A percentile compares a stretch with the other conserved stretches of the same genome.
These are phyloP conservation scores for Drosophila jambulina DNA, from an alignment of 1,140 invertebrate species.

Conservation along the genomic window DNA sequence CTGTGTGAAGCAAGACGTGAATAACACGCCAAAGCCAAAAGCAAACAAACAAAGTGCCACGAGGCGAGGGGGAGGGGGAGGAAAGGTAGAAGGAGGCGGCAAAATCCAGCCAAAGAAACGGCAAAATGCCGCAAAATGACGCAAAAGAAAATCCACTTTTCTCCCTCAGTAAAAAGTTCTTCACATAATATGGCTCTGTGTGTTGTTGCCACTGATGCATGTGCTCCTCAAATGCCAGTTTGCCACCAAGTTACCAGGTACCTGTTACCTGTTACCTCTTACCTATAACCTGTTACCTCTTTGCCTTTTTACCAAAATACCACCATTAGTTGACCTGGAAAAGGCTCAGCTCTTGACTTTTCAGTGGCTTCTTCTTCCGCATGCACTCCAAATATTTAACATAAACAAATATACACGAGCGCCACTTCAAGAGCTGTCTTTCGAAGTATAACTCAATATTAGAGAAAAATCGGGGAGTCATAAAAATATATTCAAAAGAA, in stretches of 20 bases:
- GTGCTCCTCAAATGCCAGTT: slow-evolving; percentile 18
- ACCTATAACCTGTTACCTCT: slow-evolving; percentile 27
- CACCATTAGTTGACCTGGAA: slow-evolving; percentile 78
- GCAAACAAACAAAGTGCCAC: slow-evolving; percentile 52
- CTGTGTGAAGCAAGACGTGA: slow-evolving; percentile 69
- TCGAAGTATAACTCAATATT: neutral
- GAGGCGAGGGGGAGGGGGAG: neutral
- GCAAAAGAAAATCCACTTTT: slow-evolving; percentile 78
- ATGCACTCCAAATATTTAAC: slow-evolving; percentile 73
- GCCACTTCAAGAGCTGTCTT: slow-evolving; percentile 49
- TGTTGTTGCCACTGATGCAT: slow-evolving; percentile 46
- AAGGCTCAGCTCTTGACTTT: slow-evolving; percentile 24
- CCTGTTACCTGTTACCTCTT: neutral
- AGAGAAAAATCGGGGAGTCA: neutral
- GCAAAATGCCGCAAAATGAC: slow-evolving; percentile 75
- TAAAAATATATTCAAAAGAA: neutral
- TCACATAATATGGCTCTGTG: slow-evolving; percentile 46
- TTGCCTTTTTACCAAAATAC: slow-evolving; percentile 58
- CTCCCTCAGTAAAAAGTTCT: slow-evolving; percentile 62
- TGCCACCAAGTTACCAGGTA: slow-evolving; percentile 3
- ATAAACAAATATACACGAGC: slow-evolving; percentile 73
- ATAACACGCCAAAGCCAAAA: slow-evolving; percentile 64
- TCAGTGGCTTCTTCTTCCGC: slow-evolving; percentile 52
- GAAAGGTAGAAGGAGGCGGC: neutral
- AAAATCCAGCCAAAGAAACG: slow-evolving; percentile 64